Evolutionary conservation across 2,888 invertebrate genomes (phyloP).

Genomic region (Drosophila anomelani): DNA sequence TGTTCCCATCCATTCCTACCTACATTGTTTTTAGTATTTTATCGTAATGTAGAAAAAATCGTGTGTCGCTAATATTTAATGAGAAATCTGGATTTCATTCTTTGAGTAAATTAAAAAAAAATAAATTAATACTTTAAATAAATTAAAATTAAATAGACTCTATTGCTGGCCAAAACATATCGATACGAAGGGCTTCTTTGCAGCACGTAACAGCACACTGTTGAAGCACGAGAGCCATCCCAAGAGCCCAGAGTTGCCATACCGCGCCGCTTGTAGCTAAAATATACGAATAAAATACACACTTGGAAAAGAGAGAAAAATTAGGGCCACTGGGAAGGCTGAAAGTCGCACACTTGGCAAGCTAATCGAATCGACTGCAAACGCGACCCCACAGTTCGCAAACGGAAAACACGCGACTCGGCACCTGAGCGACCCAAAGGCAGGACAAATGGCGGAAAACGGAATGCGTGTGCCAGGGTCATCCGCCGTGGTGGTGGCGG

Average conservation of each 20-base stretch:
- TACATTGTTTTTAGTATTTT: too few species aligned
- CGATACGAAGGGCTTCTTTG: neutral
- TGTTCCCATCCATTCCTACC: too few species aligned
- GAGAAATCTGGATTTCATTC: too few species aligned
- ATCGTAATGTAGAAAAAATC: too few species aligned
- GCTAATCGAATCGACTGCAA: constrained; percentile 65
- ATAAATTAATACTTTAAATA: too few species aligned
- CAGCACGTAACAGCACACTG: constrained; percentile 21
- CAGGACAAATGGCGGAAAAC: constrained; percentile 81
- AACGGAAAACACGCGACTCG: constrained; percentile 55
- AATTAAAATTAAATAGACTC: too few species aligned
- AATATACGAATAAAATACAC: constrained; percentile 50
- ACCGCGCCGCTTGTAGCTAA: constrained; percentile 21
- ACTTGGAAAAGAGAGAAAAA: constrained; percentile 77
- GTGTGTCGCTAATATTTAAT: too few species aligned
- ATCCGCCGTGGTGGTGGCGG: constrained; percentile 40
- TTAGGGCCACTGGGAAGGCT: constrained; percentile 76
- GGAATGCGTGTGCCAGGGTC: constrained; percentile 80
- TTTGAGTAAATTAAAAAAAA: too few species aligned
- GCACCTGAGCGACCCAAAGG: constrained; percentile 50
- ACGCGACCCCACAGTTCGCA: constrained; percentile 52
- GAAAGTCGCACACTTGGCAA: constrained; percentile 69
- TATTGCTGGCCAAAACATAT: neutral
- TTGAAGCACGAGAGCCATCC: constrained; percentile 23
- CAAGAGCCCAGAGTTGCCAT: constrained; percentile 20